Evolutionary conservation across 2,113 vertebrate species (phyloP), one percentile per base, ranked within the genome.

Genomic region (Dendrocopos noguchii): DNA sequence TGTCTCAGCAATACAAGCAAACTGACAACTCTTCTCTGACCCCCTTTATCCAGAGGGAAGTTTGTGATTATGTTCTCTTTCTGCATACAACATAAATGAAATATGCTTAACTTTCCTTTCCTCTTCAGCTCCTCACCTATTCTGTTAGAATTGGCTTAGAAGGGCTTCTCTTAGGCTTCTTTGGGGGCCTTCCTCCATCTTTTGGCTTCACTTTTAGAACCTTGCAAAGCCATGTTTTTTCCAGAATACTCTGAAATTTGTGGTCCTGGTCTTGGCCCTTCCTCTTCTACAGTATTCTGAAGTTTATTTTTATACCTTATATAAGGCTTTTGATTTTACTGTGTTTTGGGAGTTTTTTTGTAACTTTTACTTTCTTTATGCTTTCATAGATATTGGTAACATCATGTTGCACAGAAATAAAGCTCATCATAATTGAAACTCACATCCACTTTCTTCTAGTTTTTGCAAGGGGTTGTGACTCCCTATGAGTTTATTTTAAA

Each of bases 401-500:
- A 57, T 78, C 73, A 47, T n/a, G 42, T 19, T 71, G 25, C 28
- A 71, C 33, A 88, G 63, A 94, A 91, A 91, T 87, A 81, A 92
- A 93, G 34, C 71, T 90, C 0, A 0, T 33, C 82, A 0, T 47
- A 60, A 85, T 47, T 91, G 79, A 93, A 94, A 93, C 67, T 86
- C 46, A 24, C 46, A 81, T 55, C 34, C 50, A 63, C 50, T 79
- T 90, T 78, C 63, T 91, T 50, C 21, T 39, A 80, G n/a, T 78
- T 90, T 91, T 88, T 66, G 20, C 13, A 15, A 83, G 36, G 61
- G 28, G 3, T 25, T 80, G 64, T 91, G 57, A 68, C 88, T 88
- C 52, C 47, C 79, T 91, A 27, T 18, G 46, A 87, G 92, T 92
- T 90, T 82, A 55, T 91, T 96, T 88, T 7, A 85, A 94, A 85